Evolutionary conservation across 2,888 invertebrate genomes (phyloP).

Genomic region (Mactromeris polynyma): DNA sequence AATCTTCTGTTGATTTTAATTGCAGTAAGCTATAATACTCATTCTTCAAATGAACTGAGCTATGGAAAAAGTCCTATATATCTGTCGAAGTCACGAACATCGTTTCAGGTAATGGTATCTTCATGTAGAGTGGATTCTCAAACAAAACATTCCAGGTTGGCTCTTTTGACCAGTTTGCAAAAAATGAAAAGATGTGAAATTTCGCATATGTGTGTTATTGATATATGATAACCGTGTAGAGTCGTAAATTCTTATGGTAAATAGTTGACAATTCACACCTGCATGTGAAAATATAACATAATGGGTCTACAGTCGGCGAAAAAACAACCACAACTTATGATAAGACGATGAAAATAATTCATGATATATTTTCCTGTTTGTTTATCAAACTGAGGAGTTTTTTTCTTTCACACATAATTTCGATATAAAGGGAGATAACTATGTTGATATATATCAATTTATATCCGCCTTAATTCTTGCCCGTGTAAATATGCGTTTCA

Average conservation of each 20-base stretch:
- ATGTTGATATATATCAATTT: not conserved
- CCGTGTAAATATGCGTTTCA: not conserved
- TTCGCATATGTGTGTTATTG: not conserved
- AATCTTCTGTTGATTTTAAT: too few species aligned
- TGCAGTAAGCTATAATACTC: too few species aligned
- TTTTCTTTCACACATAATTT: not conserved
- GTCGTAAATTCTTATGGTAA: constrained; percentile 14
- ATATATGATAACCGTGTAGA: not conserved
- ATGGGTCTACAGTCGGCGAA: not conserved
- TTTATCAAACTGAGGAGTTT: too few species aligned
- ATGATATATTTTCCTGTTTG: not conserved
- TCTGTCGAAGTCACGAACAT: too few species aligned
- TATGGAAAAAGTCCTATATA: too few species aligned
- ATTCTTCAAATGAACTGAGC: too few species aligned
- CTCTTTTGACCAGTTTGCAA: not conserved
- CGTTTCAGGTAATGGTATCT: too few species aligned
- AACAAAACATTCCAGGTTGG: too few species aligned
- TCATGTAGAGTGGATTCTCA: too few species aligned
- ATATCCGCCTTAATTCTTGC: not conserved
- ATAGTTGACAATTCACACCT: not conserved
- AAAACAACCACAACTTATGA: not conserved
- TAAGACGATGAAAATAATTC: not conserved
- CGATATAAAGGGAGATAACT: not conserved
- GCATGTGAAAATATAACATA: not conserved
- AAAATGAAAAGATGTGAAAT: not conserved